A percentile compares a stretch with the other conserved stretches of the same genome.
Evolutionary conservation across 2,113 vertebrate genomes (phyloP).

Genomic region (Pachycephala philippinensis): DNA sequence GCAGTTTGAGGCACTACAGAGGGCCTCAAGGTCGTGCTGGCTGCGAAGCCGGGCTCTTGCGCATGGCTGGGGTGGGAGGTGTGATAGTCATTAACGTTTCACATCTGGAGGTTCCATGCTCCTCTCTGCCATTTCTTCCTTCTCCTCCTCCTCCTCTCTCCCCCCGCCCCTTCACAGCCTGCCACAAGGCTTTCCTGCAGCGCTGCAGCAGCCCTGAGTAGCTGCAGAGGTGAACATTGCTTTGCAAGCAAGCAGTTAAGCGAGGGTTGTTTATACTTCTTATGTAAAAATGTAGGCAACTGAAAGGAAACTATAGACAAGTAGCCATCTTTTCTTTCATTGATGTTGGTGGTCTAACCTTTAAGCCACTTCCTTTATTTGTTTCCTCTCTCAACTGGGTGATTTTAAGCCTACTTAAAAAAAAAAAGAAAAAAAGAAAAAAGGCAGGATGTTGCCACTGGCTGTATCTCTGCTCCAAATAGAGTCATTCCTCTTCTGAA

Average conservation of each 20-base stretch:
- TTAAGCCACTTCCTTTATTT: constrained; percentile 46
- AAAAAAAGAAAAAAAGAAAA: not conserved
- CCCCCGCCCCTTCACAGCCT: fast-evolving
- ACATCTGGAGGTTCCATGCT: constrained; percentile 29
- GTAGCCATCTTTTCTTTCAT: constrained; percentile 39
- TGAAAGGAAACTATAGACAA: constrained; percentile 48
- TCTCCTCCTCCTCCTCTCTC: not conserved
- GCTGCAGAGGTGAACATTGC: not conserved
- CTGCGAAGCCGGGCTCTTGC: not conserved
- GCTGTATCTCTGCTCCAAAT: constrained; percentile 12
- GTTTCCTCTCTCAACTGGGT: constrained; percentile 37
- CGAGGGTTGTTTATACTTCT: constrained; percentile 6
- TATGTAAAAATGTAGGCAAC: constrained; percentile 23
- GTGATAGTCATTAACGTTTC: not conserved
- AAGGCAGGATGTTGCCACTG: constrained; percentile 13
- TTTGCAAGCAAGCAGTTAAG: constrained; percentile 33
- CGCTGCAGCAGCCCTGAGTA: not conserved
- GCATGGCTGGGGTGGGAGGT: constrained; percentile 25
- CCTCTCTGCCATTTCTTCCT: not conserved
- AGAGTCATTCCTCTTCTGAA: not conserved
- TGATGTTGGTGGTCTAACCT: constrained; percentile 56
- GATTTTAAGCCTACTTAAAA: not conserved
- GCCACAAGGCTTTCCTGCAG: not conserved
- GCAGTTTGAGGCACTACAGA: constrained; percentile 53
- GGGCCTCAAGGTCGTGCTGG: constrained; percentile 49